Base-by-base conservation (phyloP, 2,113 vertebrate species). In the Zapornia atra region DNA sequence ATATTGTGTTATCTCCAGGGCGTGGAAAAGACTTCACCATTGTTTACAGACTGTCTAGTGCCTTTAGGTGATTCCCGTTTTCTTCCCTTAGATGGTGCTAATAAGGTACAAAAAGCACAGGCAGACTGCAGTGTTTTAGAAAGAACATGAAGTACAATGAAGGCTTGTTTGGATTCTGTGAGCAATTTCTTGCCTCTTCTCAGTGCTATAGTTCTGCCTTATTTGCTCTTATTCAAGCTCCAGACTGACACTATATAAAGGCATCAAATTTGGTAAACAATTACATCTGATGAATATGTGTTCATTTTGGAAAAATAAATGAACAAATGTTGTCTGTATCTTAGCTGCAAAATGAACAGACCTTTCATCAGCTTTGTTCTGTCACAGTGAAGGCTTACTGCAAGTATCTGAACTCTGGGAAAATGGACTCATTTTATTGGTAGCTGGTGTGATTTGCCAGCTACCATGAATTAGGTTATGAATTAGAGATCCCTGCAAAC, bases 81-180 rank as follows among this genome's bases (percentile, higher is more conserved):
- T 78, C 95, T 88, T 95, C 97, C 97, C 95, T 97, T 97, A 97
- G 97, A 95, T 97, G 97, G 97, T 96, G 97, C 97, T 97, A 96
- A 96, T 86, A 95, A 86, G 78, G 97, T 96, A 86, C 82, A 86
- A 69, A 97, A 95, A 85, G 73, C 83, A 79, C 40, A 80, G 50
- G 34, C 88, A 89, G 87, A 36, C 60, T 73, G 53, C 76, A 63
- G 84, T 86, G 42, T 21, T 92, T 82, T n/a, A 63, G 70, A 46
- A 68, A 78, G 60, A 84, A 56, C 29, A 59, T 1, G 2, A 86
- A 87, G 57, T 60, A 59, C 81, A 75, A 44, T 12, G 33, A 86
- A 76, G 72, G 42, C 68, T 94, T 81, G n/a, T 91, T 92, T 70
- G 34, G 59, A 78, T 88, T 89, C 83, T 68, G 1, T 53, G 71